Conservation (phyloP, 2,113 vertebrate species). For the Nothobranchius furzeri region DNA sequence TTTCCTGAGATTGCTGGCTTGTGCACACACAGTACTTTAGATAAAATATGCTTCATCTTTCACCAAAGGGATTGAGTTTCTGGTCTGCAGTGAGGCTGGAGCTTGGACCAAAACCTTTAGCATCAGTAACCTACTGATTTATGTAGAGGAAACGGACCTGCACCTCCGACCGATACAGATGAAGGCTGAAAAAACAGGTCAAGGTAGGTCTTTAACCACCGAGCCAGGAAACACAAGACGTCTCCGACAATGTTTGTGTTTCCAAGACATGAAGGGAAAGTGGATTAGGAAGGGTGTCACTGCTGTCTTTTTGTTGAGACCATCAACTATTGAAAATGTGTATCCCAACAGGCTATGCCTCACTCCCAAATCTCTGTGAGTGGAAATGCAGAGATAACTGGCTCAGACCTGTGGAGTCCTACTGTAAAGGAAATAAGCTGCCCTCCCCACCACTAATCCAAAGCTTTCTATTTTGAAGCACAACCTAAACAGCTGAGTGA, state of each 20-base stretch:
- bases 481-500: constrained; percentile 11
- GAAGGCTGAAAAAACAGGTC: constrained; percentile 20
- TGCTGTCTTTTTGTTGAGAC: constrained; percentile 33
- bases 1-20: too few species aligned
- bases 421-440: constrained; percentile 43
- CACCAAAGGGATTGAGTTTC: constrained; percentile 13
- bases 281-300: constrained; percentile 29
- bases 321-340: constrained; percentile 34
- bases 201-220: constrained; percentile 8
- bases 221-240: background rate
- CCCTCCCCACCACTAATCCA: constrained; percentile 36
- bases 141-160: background rate
- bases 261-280: constrained; percentile 1
- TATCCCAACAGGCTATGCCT: constrained; percentile 42
- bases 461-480: constrained; percentile 44
- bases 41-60: background rate
- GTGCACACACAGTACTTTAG: background rate
- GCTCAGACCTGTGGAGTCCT: constrained; percentile 38
- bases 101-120: constrained; percentile 20
- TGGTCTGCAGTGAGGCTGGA: constrained; percentile 10
- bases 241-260: constrained; percentile 17
- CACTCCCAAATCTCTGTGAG: constrained; percentile 43
- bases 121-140: constrained; percentile 14
- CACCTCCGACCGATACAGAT: constrained; percentile 7
- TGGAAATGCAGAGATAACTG: constrained; percentile 59